A percentile compares a stretch with the other conserved stretches of the same genome.
These are phyloP conservation scores for Ericerus pela DNA, from an alignment of 1,140 invertebrate species.

Conservation along the genomic window DNA sequence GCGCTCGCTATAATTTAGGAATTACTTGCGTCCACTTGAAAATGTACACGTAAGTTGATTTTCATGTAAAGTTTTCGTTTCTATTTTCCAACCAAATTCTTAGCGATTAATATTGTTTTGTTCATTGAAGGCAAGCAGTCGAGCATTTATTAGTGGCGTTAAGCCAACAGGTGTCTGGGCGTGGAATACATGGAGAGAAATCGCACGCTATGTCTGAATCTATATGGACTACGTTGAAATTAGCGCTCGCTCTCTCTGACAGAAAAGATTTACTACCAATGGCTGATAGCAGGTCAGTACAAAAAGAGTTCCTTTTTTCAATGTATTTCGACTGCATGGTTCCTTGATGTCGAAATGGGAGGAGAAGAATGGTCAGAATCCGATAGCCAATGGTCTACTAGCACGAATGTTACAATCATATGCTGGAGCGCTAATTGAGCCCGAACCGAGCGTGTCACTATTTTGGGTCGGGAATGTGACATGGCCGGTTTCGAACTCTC, in stretches of 20 bases:
- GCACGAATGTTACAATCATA: too few relatives aligned
- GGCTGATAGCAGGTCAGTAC: constrained; percentile 50
- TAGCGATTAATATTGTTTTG: too few relatives aligned
- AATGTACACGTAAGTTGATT: constrained; percentile 55
- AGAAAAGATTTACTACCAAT: constrained; percentile 58
- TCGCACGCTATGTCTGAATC: constrained; percentile 62
- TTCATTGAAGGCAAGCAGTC: constrained; percentile 61
- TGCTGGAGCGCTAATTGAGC: too few relatives aligned
- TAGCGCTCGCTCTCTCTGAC: constrained; percentile 76
- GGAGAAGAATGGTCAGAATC: too few relatives aligned
- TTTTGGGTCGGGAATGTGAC: too few relatives aligned
- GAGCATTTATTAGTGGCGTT: constrained; percentile 88
- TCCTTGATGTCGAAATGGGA: too few relatives aligned
- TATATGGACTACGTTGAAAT: constrained; percentile 87
- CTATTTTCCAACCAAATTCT: neutral
- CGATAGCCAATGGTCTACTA: too few relatives aligned
- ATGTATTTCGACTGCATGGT: too few relatives aligned
- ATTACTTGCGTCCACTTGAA: constrained; percentile 95
- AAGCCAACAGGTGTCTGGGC: constrained; percentile 76
- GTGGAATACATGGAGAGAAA: constrained; percentile 34
- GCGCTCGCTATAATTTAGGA: constrained; percentile 93
- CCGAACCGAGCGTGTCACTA: too few relatives aligned
- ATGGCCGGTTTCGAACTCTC: too few relatives aligned
- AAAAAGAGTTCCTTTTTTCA: too few relatives aligned
- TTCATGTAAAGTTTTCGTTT: neutral